A percentile compares a stretch with the other conserved stretches of the same genome.
Evolutionary conservation across 2,113 vertebrate genomes (phyloP).

Genomic region (Pygoscelis adeliae): DNA sequence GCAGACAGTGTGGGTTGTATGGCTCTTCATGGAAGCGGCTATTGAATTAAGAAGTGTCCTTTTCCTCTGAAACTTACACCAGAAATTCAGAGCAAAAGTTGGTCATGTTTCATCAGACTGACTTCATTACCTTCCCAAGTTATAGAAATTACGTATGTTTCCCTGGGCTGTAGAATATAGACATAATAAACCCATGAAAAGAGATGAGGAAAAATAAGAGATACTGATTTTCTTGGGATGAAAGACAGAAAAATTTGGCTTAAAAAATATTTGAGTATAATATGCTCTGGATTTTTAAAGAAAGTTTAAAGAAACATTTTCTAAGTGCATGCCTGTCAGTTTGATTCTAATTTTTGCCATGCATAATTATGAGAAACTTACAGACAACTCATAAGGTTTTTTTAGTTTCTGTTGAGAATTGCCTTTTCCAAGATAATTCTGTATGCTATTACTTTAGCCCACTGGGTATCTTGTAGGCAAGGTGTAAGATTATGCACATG

Average conservation of each 20-base stretch:
- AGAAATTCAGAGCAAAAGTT: constrained; percentile 5
- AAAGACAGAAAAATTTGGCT: not conserved
- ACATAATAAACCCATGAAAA: not conserved
- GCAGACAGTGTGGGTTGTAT: not conserved
- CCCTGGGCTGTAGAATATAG: not conserved
- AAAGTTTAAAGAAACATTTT: not conserved
- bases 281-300: not conserved
- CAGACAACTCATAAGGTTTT: not conserved
- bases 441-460: constrained; percentile 29
- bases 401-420: constrained; percentile 50
- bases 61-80: not conserved
- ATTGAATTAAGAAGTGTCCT: not conserved
- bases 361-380: constrained; percentile 15
- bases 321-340: not conserved
- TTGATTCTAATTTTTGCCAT: not conserved
- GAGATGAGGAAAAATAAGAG: not conserved
- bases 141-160: not conserved
- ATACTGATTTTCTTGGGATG: not conserved
- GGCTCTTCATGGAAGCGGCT: not conserved
- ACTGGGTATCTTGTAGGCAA: constrained; percentile 41
- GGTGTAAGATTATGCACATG: constrained; percentile 40
- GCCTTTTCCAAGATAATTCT: constrained; percentile 40
- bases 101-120: not conserved
- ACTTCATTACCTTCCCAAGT: not conserved
- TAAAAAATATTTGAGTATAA: not conserved